Conservation (phyloP, 2,797 vertebrate species). For the Heteromormyrus szaboi region DNA sequence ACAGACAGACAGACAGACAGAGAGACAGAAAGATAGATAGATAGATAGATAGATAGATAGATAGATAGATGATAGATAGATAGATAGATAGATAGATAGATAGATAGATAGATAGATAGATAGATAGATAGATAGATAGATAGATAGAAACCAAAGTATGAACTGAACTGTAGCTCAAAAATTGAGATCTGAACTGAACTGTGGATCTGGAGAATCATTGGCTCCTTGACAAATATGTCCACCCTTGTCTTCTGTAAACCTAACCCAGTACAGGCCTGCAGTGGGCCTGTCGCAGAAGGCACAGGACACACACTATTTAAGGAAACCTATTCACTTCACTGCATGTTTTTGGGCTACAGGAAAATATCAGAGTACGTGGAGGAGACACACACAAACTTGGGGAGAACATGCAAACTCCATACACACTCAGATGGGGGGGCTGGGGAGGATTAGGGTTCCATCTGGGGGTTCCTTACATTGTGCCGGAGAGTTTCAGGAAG, state of each 20-base stretch:
- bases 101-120: not conserved
- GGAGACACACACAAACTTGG: not conserved
- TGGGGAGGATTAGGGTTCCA: not conserved
- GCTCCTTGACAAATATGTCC: not conserved
- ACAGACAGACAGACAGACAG: not conserved
- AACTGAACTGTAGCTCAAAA: not conserved
- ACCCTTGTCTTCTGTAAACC: not conserved
- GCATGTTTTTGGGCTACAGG: not conserved
- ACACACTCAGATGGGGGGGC: not conserved
- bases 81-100: not conserved
- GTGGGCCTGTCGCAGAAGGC: not conserved
- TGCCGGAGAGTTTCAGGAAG: not conserved
- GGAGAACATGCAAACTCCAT: not conserved
- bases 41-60: not conserved
- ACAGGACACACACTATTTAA: not conserved
- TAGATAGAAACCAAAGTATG: not conserved
- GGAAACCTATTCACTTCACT: not conserved
- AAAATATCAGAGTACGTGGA: not conserved
- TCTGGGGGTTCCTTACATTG: not conserved
- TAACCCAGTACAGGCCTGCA: not conserved
- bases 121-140: not conserved
- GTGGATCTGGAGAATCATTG: not conserved
- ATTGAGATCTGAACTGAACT: not conserved
- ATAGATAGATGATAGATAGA: not conserved
- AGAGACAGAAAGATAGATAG: too few species aligned